phyloP scores from a whole-genome alignment of 2,113 vertebrate species.

The Cyprichromis sp. region DNA sequence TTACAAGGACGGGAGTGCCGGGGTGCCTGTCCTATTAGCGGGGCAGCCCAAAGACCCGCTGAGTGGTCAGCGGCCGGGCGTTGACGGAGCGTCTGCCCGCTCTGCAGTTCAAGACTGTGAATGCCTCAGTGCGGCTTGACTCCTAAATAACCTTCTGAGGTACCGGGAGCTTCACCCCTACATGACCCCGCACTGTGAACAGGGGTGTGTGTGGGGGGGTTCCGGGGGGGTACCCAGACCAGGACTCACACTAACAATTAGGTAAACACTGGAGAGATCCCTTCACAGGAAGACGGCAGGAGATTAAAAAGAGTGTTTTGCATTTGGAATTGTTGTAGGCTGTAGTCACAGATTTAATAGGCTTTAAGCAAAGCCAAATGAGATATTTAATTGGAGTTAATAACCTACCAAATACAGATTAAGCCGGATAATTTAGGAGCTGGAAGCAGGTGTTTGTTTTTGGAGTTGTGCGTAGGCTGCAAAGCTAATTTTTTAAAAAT shows the following conservation, averaged over 20 bases:
- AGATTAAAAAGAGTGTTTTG: not conserved
- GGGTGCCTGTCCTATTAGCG: conserved; percentile 63
- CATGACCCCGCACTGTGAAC: conserved; percentile 69
- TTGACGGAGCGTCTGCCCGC: conserved; percentile 66
- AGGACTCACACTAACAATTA: conserved; percentile 31
- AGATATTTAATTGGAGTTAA: not conserved
- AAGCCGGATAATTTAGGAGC: not conserved
- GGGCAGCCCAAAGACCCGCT: conserved; percentile 37
- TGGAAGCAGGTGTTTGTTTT: not conserved
- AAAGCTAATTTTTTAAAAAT: not conserved
- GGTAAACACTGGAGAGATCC: conserved; percentile 37
- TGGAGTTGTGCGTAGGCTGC: not conserved
- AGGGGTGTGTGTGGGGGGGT: conserved; percentile 61
- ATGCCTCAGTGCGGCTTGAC: conserved; percentile 67
- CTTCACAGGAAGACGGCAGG: not conserved
- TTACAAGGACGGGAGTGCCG: conserved; percentile 63
- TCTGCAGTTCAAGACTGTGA: conserved; percentile 67
- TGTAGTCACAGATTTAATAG: not conserved
- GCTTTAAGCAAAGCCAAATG: not conserved
- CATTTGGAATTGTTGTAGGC: not conserved
- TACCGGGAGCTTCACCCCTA: conserved; percentile 73
- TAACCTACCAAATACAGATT: not conserved
- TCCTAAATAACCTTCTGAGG: conserved; percentile 77
- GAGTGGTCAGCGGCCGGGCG: conserved; percentile 63
- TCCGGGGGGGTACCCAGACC: conserved; percentile 63